phyloP scores from a whole-genome alignment of 2,113 vertebrate genomes.

The Hyperoodon ampullatus region DNA sequence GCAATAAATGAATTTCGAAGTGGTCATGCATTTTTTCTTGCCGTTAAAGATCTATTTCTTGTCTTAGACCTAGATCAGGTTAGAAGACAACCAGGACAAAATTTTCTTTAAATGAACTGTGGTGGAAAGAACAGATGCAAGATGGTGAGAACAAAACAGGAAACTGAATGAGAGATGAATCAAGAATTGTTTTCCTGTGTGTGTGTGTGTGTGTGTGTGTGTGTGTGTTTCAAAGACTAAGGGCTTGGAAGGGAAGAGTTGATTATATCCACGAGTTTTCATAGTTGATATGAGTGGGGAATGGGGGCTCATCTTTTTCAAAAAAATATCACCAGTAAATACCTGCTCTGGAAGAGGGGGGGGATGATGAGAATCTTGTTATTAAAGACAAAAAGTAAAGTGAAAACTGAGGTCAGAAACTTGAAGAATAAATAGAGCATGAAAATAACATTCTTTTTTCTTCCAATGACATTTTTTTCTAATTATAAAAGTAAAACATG shows the following conservation, averaged over 20 bases:
- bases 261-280: neutral
- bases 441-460: neutral
- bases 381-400: neutral
- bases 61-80: neutral
- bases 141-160: neutral
- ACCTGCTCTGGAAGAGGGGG: neutral
- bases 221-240: neutral
- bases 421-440: neutral
- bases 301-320: neutral
- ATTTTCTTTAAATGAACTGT: neutral
- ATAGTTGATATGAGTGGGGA: neutral
- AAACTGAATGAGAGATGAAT: neutral
- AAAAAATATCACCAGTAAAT: neutral
- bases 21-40: neutral
- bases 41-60: neutral
- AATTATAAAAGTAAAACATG: neutral
- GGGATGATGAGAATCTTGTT: neutral
- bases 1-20: neutral
- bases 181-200: neutral
- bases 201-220: too few relatives aligned
- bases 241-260: neutral
- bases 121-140: neutral
- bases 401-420: neutral
- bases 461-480: neutral
- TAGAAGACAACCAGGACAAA: neutral